Percentiles rank a stretch among this genome's conserved stretches.
Conservation (phyloP, 1,140 invertebrate species). For the Hypsibius dujardini region DNA sequence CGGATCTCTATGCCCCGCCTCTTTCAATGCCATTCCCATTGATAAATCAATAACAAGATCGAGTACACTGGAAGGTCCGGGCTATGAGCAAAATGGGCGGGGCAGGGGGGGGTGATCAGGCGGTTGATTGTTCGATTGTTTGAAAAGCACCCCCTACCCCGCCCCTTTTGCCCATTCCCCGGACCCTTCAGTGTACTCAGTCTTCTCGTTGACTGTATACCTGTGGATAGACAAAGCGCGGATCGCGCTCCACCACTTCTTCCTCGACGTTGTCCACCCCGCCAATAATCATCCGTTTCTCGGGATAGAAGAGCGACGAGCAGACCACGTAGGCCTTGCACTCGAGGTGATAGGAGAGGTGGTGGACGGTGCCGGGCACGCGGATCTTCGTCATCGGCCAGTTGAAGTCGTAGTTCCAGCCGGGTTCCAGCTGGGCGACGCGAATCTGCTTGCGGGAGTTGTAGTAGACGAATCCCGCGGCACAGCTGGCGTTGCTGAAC, state of each 20-base stretch:
- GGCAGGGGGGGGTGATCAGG: too few relatives aligned
- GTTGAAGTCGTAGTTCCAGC: slow-evolving; percentile 58
- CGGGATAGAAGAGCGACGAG: not conserved
- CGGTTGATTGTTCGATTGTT: too few relatives aligned
- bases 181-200: too few relatives aligned
- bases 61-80: too few relatives aligned
- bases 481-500: slow-evolving; percentile 92
- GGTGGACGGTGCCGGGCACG: slow-evolving; percentile 76
- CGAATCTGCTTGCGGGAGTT: slow-evolving; percentile 50
- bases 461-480: slow-evolving; percentile 85
- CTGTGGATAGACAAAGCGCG: slow-evolving; percentile 44
- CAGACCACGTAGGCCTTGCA: slow-evolving; percentile 59
- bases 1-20: too few relatives aligned
- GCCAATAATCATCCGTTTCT: slow-evolving; percentile 52
- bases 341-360: slow-evolving; percentile 82
- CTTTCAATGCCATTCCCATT: too few relatives aligned
- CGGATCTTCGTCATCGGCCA: slow-evolving; percentile 93
- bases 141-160: too few relatives aligned
- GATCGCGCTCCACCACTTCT: not conserved
- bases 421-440: slow-evolving; percentile 22
- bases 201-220: slow-evolving; percentile 18
- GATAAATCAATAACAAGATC: too few relatives aligned
- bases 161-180: too few relatives aligned
- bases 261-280: not conserved
- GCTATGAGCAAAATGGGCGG: too few relatives aligned